Evolutionary conservation across 2,113 vertebrate genomes (phyloP).

Genomic region (Ophiodon elongatus): DNA sequence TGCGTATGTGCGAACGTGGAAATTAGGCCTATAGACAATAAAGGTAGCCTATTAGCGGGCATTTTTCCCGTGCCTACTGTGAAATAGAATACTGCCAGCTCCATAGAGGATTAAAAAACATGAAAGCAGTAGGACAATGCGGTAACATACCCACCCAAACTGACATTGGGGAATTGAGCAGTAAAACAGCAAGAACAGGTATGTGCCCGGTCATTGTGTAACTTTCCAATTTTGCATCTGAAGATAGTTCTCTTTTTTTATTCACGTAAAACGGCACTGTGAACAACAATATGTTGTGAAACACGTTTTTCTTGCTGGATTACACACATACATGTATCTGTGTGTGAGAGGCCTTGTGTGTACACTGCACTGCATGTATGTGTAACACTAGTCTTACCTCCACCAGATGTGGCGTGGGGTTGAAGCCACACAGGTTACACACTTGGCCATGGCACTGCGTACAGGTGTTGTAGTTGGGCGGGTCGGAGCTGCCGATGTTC

Average conservation of each 20-base stretch:
- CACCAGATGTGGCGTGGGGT: conserved; percentile 95
- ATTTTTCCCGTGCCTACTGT: too few relatives aligned
- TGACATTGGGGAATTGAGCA: neutral
- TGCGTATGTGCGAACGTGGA: neutral
- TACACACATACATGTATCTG: neutral
- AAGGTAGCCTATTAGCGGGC: too few relatives aligned
- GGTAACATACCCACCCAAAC: neutral
- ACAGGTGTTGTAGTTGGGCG: conserved; percentile 94
- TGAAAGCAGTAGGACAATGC: neutral
- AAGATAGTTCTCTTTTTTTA: neutral
- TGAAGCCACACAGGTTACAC: conserved; percentile 98
- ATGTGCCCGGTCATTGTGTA: neutral
- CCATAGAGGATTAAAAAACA: neutral
- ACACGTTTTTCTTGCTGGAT: neutral
- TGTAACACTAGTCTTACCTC: conserved; percentile 88
- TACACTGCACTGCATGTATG: neutral
- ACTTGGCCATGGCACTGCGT: conserved; percentile 94
- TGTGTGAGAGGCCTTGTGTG: neutral
- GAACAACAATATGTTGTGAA: neutral
- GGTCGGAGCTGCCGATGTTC: conserved; percentile 88
- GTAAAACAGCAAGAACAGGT: neutral
- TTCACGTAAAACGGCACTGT: neutral
- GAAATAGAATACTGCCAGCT: neutral
- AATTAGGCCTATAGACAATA: neutral
- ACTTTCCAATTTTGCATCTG: neutral